These are phyloP conservation scores for Atethmia centrago DNA, from an alignment of 2,888 invertebrate genomes.

Conservation along the genomic window DNA sequence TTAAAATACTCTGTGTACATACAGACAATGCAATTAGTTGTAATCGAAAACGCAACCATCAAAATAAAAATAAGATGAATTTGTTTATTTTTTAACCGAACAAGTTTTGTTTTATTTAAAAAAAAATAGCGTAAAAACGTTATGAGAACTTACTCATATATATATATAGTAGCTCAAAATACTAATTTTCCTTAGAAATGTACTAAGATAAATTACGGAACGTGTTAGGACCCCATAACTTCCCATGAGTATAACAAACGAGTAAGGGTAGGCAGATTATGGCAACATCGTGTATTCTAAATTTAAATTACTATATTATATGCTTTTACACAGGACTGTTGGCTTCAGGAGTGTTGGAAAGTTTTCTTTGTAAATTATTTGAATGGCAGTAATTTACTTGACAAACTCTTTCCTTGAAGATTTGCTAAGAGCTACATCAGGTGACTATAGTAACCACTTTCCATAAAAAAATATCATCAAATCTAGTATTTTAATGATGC, in stretches of 20 bases:
- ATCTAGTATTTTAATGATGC: too few species aligned
- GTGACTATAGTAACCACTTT: too few species aligned
- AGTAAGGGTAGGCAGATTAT: conserved; percentile 3
- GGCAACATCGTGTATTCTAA: conserved; percentile 20
- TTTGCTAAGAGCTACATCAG: too few species aligned
- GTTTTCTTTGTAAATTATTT: neutral
- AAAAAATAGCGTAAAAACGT: neutral
- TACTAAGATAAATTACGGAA: conserved; percentile 30
- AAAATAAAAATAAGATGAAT: neutral
- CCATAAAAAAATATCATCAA: too few species aligned
- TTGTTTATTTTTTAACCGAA: neutral
- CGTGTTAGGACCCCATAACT: conserved; percentile 17
- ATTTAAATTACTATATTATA: conserved; percentile 17
- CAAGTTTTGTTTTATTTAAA: neutral
- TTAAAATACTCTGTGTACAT: neutral
- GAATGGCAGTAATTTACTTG: neutral
- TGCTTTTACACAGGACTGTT: neutral
- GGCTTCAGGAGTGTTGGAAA: conserved; percentile 6
- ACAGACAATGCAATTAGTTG: conserved; percentile 5
- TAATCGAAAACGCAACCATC: neutral
- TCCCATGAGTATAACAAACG: conserved; percentile 30
- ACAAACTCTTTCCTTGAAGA: neutral
- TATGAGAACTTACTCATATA: conserved; percentile 8
- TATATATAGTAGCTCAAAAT: conserved; percentile 12
- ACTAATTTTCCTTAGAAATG: conserved; percentile 24